Base-by-base conservation (phyloP, 1,140 invertebrate species). In the Platyscapa corneri region DNA sequence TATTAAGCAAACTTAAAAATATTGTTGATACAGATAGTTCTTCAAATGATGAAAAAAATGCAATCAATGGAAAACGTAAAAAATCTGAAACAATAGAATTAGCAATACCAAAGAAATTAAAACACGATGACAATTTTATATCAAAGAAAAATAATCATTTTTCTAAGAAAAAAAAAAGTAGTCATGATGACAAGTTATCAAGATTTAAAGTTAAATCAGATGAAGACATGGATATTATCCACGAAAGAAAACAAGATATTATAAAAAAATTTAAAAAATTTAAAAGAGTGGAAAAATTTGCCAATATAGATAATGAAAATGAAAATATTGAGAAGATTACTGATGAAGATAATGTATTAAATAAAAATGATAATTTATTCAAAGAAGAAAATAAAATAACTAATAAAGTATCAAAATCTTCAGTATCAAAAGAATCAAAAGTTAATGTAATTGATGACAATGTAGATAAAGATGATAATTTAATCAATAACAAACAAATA, bases 1-100 rank as follows among this genome's bases (percentile, higher is more conserved):
- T 0, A 39, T 27, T 42, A 30, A 86, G 76, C 10, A n/a, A 56
- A 20, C 49, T 83, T 46, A 86, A 64, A 46, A 83, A 65, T 80
- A 56, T 86, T 46, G 34, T 86, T 79, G 85, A 86, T 64, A 70
- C 75, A 10, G 85, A 86, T n/a, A 86, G 80, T 23, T 86, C 85
- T 64, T 78, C 74, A 0, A 81, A 82, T 46, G 85, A 86, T 34
- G 74, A 86, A 10, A 27, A 86, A 34, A 67, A 12, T 53, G n/a
- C n/a, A 14, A 83, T 12, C 14, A 56, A 27, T 56, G n/a, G 77
- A 32, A 85, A 85, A 42, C 60, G 78, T 37, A 75, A 85, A 64
- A 79, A 76, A 12, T 34, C 12, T 14, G 49, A 74, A 23, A 34
- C 70, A 74, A 64, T 0, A 18, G 39, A 79, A 65, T 64, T 37